Conservation (phyloP, 2,113 vertebrate genomes). For the Nesospiza acunhae region DNA sequence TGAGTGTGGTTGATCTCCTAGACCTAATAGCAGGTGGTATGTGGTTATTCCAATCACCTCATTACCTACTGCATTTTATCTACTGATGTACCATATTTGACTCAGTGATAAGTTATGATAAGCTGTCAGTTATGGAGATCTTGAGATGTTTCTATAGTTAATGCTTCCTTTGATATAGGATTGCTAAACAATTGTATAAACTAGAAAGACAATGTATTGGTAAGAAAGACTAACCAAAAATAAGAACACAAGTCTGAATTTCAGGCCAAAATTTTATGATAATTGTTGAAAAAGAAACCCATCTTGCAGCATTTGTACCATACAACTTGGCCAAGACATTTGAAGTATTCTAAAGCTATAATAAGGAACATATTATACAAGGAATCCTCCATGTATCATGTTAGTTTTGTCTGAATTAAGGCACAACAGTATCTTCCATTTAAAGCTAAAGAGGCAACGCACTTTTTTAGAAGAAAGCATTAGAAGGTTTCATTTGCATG, state of each 20-base stretch:
- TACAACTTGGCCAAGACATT: neutral
- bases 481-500: neutral
- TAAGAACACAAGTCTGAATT: neutral
- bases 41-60: neutral
- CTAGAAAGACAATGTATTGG: neutral
- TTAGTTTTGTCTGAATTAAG: neutral
- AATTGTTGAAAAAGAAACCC: fast-evolving
- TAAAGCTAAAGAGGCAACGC: neutral
- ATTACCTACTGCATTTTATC: neutral
- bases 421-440: neutral
- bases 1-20: neutral
- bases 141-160: neutral
- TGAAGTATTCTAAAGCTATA: neutral
- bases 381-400: neutral
- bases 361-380: neutral
- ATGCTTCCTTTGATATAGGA: neutral
- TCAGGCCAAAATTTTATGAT: neutral
- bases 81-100: neutral
- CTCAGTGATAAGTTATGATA: neutral
- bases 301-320: neutral
- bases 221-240: neutral
- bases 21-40: neutral
- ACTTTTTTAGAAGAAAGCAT: neutral
- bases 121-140: neutral
- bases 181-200: neutral